A percentile compares a stretch with the other conserved stretches of the same genome.
phyloP scores from a whole-genome alignment of 1,140 invertebrate species.

The Pachypsylla venusta region DNA sequence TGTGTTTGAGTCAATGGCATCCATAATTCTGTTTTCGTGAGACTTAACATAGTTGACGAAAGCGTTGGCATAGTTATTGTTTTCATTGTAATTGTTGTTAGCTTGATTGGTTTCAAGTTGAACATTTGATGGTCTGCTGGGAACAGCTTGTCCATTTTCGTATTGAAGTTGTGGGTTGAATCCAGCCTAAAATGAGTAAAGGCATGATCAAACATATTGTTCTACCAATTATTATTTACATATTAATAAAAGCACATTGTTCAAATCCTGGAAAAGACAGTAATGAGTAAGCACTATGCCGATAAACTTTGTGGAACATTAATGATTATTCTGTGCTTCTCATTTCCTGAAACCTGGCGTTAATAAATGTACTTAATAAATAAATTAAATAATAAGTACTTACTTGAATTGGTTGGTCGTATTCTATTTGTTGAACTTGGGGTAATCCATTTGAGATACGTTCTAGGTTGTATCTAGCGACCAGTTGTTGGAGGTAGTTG shows the following conservation, averaged over 20 bases:
- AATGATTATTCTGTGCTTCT: too few species aligned
- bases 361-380: too few species aligned
- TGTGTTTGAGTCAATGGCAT: not conserved
- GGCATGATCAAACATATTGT: too few species aligned
- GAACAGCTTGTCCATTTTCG: constrained; percentile 14
- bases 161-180: constrained; percentile 18
- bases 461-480: constrained; percentile 50
- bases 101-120: constrained; percentile 2
- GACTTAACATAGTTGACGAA: constrained; percentile 10
- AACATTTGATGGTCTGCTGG: constrained; percentile 13
- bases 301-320: too few species aligned
- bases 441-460: constrained; percentile 44
- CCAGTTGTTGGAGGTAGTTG: constrained; percentile 41
- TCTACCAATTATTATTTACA: too few species aligned
- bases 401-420: constrained; percentile 34
- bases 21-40: constrained; percentile 14
- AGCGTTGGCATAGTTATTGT: constrained; percentile 13
- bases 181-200: constrained; percentile 14
- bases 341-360: too few species aligned
- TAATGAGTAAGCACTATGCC: too few species aligned
- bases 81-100: constrained; percentile 14
- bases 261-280: too few species aligned
- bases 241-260: too few species aligned
- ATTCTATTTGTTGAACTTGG: constrained; percentile 40
- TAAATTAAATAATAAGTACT: too few species aligned